Evolutionary conservation across 2,113 vertebrate genomes (phyloP), one percentile per base, ranked within the genome.

Genomic region (Leuciscus idus): DNA sequence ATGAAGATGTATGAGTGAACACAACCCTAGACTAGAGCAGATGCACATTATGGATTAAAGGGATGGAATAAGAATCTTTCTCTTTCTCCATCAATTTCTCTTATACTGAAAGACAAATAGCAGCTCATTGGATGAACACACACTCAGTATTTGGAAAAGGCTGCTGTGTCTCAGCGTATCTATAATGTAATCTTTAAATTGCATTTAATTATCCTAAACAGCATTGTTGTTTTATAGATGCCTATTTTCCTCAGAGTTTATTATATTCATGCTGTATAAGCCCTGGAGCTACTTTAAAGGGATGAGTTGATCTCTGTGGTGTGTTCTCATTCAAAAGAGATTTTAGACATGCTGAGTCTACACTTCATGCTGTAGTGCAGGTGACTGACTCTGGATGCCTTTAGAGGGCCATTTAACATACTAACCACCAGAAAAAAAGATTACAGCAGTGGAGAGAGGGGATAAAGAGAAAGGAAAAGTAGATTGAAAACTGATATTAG

Each of bases 171-270:
- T 81, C 57, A 23, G 80, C 50, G 43, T 33, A 82, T 79, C 76
- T 61, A 61, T 61, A 80, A 80, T 61, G 76, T 61, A 82, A 52
- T 82, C 43, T 36, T 70, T 83, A n/a, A 83, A 70, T 15, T 83
- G 64, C 39, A 81, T 81, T 66, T 33, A 15, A 68, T 81, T 64
- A 81, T 68, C 9, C 11, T 68, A 28, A 81, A 81, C 26, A 70
- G 21, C 62, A 83, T 48, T 48, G 39, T 21, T 64, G 39, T 23
- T 62, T 28, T 28, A 50, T 15, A 64, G 26, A 21, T 52, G 4
- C 46, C n/a, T 13, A 79, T 61, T 59, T 79, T 11, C 50, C 6
- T 61, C 11, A 0, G 23, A 33, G 78, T 48, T 11, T 52, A 73
- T 59, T 59, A 43, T 72, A 83, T 57, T 83, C 12, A 57, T 57